Evolutionary conservation across 1,140 invertebrate species (phyloP).

Genomic region (Euschistus heros): DNA sequence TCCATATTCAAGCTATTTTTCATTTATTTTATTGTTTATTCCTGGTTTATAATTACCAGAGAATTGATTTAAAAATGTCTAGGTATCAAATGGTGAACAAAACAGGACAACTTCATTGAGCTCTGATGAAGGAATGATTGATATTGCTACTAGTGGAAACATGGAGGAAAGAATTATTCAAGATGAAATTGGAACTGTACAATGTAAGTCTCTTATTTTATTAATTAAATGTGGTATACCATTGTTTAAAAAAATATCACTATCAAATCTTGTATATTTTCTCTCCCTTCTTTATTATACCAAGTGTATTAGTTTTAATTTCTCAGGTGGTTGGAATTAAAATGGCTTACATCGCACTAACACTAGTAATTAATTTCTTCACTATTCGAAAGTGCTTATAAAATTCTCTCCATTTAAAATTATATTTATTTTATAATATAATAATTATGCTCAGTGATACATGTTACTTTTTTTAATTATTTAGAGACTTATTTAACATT

Average conservation of each 20-base stretch:
- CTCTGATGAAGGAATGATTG: slow-evolving; percentile 54
- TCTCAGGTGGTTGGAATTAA: too few relatives aligned
- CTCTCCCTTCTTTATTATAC: too few relatives aligned
- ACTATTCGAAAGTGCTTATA: too few relatives aligned
- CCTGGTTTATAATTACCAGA: slow-evolving; percentile 10
- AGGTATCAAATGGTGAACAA: slow-evolving; percentile 24
- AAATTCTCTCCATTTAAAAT: too few relatives aligned
- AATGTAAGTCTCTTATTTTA: slow-evolving; percentile 23
- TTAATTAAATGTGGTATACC: neutral
- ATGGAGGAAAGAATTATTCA: slow-evolving; percentile 35
- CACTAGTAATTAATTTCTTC: too few relatives aligned
- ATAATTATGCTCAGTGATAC: too few relatives aligned
- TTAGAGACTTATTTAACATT: too few relatives aligned
- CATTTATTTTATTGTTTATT: neutral
- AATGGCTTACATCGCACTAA: too few relatives aligned
- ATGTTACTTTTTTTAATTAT: too few relatives aligned
- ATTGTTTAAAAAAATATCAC: neutral
- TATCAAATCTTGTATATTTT: too few relatives aligned
- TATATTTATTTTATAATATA: too few relatives aligned
- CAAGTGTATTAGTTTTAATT: too few relatives aligned
- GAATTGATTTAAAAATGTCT: neutral
- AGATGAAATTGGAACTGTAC: slow-evolving; percentile 33
- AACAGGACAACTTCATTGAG: slow-evolving; percentile 34
- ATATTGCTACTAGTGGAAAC: slow-evolving; percentile 45
- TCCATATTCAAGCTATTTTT: neutral